Percentiles rank a stretch among this genome's conserved stretches.
These are phyloP conservation scores for Emberiza fucata DNA, from an alignment of 2,113 vertebrate species.

Conservation along the genomic window DNA sequence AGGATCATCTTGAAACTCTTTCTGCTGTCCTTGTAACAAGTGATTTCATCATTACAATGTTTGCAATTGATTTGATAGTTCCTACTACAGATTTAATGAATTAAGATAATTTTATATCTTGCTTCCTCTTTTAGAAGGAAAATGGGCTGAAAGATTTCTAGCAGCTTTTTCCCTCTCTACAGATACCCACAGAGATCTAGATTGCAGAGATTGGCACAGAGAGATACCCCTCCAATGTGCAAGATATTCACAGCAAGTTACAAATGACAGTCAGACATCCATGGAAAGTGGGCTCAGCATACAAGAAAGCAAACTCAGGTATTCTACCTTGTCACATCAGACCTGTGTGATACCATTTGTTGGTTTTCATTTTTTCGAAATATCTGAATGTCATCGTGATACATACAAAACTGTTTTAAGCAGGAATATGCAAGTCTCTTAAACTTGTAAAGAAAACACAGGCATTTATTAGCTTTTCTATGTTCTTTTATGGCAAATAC, in stretches of 20 bases:
- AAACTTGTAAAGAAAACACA: not conserved
- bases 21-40: not conserved
- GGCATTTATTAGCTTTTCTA: not conserved
- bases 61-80: not conserved
- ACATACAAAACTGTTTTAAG: not conserved
- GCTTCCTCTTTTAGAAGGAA: not conserved
- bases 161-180: not conserved
- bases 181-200: not conserved
- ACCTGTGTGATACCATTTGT: not conserved
- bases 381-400: not conserved
- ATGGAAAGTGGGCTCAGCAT: not conserved
- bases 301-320: constrained; percentile 7
- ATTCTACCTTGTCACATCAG: not conserved
- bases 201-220: not conserved
- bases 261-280: not conserved
- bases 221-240: not conserved
- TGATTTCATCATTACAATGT: not conserved
- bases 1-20: not conserved
- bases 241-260: not conserved
- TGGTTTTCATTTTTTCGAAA: not conserved
- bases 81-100: not conserved
- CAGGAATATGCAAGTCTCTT: not conserved
- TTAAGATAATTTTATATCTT: not conserved
- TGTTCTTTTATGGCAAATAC: not conserved
- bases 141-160: not conserved